A percentile compares a stretch with the other conserved stretches of the same genome.
These are phyloP conservation scores for Leptinotarsa peninsularis DNA, from an alignment of 2,888 invertebrate genomes.

Conservation along the genomic window DNA sequence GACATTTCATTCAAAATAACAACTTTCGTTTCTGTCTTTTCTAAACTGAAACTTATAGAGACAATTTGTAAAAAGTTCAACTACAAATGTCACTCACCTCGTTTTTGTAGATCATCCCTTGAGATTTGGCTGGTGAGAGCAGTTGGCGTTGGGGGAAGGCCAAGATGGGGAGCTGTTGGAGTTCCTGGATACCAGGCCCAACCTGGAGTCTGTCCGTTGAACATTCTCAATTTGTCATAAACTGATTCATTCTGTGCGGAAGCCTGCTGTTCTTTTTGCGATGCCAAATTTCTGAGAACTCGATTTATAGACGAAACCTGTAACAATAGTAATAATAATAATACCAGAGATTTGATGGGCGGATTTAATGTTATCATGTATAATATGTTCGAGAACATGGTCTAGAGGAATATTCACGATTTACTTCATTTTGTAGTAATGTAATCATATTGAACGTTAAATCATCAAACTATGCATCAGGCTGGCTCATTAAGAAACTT, in stretches of 20 bases:
- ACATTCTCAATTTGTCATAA: constrained; percentile 94
- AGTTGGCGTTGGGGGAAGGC: constrained; percentile 69
- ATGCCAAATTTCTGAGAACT: constrained; percentile 94
- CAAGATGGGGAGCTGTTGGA: constrained; percentile 76
- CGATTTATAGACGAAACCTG: constrained; percentile 99
- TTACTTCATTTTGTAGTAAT: too few relatives aligned
- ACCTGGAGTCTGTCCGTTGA: constrained; percentile 89
- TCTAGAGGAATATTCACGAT: too few relatives aligned
- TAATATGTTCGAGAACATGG: too few relatives aligned
- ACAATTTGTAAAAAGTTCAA: too few relatives aligned
- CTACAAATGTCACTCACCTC: constrained; percentile 70
- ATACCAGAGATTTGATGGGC: too few relatives aligned
- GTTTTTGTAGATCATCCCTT: constrained; percentile 80
- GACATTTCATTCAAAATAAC: too few relatives aligned
- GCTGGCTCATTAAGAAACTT: too few relatives aligned
- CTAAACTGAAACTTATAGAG: too few relatives aligned
- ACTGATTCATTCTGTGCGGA: constrained; percentile 88
- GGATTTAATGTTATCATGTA: too few relatives aligned
- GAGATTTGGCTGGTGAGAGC: constrained; percentile 70
- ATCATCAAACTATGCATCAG: too few relatives aligned
- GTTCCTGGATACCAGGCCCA: constrained; percentile 91
- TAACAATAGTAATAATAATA: constrained; percentile 52
- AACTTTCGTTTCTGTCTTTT: too few relatives aligned
- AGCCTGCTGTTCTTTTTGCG: constrained; percentile 94
- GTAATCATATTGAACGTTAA: too few relatives aligned